These are phyloP conservation scores for Agriotes lineatus DNA, from an alignment of 2,888 invertebrate genomes.

Conservation along the genomic window DNA sequence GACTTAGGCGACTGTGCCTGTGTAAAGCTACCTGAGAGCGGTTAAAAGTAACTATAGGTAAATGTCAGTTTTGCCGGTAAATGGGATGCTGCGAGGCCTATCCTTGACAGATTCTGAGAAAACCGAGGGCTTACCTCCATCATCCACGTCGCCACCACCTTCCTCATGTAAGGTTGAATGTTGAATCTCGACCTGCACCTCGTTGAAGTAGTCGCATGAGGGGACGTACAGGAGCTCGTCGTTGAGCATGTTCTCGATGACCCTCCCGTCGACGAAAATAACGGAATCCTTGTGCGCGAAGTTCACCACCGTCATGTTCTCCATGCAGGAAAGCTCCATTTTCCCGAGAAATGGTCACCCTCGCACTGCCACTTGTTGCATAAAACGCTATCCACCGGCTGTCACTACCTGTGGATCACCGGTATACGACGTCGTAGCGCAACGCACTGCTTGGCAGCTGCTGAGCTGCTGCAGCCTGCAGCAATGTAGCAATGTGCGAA, in stretches of 20 bases:
- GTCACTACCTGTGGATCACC: neutral
- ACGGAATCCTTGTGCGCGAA: slow-evolving; percentile 71
- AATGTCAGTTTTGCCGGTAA: no score
- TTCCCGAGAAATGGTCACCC: neutral
- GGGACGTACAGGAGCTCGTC: slow-evolving; percentile 76
- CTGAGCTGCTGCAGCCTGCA: no score
- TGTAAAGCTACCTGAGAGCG: no score
- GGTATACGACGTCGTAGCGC: neutral
- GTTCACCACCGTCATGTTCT: slow-evolving; percentile 56
- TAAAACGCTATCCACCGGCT: neutral
- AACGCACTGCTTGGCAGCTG: slow-evolving; percentile 1
- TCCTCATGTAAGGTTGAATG: slow-evolving; percentile 86
- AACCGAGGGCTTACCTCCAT: slow-evolving; percentile 73
- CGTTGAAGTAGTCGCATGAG: slow-evolving; percentile 75
- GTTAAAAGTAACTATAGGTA: no score
- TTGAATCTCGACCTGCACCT: slow-evolving; percentile 80
- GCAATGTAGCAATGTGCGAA: slow-evolving; percentile 21
- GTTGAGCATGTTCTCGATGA: slow-evolving; percentile 73
- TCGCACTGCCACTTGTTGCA: slow-evolving; percentile 20
- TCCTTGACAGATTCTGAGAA: no score
- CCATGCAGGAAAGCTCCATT: slow-evolving; percentile 62
- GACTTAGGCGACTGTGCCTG: no score
- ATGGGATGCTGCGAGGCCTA: no score
- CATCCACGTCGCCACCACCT: slow-evolving; percentile 89
- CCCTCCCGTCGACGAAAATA: slow-evolving; percentile 73